These are phyloP conservation scores for Polyodon spathula DNA, from an alignment of 2,113 vertebrate genomes.

Conservation along the genomic window DNA sequence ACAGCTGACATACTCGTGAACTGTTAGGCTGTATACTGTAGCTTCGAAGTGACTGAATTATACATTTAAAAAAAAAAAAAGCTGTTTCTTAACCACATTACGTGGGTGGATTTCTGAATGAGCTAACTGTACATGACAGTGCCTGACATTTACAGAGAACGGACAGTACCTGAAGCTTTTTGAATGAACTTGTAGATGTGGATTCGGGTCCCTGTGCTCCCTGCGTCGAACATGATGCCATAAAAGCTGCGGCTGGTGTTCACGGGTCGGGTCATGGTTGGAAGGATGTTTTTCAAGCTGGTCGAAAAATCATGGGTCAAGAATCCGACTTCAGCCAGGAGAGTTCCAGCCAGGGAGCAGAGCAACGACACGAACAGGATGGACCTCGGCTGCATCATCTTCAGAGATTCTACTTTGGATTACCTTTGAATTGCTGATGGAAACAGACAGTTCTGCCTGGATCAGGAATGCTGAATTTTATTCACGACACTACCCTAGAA, in stretches of 20 bases:
- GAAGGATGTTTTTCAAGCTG: constrained; percentile 75
- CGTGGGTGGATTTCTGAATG: too few relatives aligned
- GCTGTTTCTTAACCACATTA: too few relatives aligned
- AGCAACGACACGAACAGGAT: constrained; percentile 47
- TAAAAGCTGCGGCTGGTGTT: constrained; percentile 64
- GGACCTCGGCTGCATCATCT: constrained; percentile 54
- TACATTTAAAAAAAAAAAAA: too few relatives aligned
- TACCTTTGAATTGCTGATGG: not conserved
- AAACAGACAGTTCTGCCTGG: too few relatives aligned
- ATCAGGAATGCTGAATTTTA: too few relatives aligned
- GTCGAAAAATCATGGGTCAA: constrained; percentile 57
- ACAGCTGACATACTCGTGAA: too few relatives aligned
- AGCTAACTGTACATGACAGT: too few relatives aligned
- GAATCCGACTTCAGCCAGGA: constrained; percentile 56
- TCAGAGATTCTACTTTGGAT: constrained; percentile 17
- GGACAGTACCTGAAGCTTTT: constrained; percentile 67
- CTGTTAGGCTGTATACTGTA: too few relatives aligned
- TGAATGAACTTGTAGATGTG: constrained; percentile 95
- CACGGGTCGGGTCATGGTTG: constrained; percentile 55
- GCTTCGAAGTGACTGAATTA: too few relatives aligned
- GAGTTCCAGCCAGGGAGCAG: constrained; percentile 52
- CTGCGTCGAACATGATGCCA: constrained; percentile 96
- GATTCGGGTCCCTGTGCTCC: constrained; percentile 92
- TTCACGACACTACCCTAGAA: constrained; percentile 5
- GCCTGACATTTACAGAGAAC: constrained; percentile 41